Base-by-base conservation (phyloP, 1,140 invertebrate species). In the Diabrotica virgifera region DNA sequence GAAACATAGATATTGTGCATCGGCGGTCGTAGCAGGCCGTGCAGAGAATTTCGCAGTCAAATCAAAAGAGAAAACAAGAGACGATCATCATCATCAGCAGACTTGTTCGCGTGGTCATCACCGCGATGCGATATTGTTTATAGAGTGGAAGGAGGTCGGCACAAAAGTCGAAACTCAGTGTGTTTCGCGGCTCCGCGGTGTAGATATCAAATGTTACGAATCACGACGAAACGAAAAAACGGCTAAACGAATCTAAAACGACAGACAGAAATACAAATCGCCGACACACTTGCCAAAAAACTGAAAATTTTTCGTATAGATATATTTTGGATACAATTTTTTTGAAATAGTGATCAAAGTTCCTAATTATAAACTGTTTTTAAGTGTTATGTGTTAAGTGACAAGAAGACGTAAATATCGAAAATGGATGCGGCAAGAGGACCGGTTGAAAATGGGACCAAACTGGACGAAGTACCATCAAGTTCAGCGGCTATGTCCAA, bases 401-500 rank as follows among this genome's bases (percentile, higher is more conserved):
- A 46, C 8, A 46, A 46, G n/a, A 46, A 46, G n/a, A 46, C 8
- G 6, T 10, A 10, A 46, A 46, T 46, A 46, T 50, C 6, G 5
- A 54, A 38, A 11, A 70, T 70, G 68, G 68, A 70, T 66, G 58
- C 60, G 51, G 57, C 62, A 46, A 70, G 64, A 24, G 46, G 51
- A 60, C 59, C 65, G 9, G 62, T 66, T 50, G 66, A 72, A 57
- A 68, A 69, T 60, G 70, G 62, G 46, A 52, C 35, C 14, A 52
- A 11, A 52, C 38, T 60, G n/a, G 65, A 64, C 6, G 67, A 70
- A n/a, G 37, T 66, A 14, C 59, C 64, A 51, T 68, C 70, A 12
- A 60, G 65, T 51, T 72, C 72, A 53, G 58, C 72, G 8, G 71
- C 76, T 12, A 76, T 78, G 75, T 68, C 76, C 14, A 79, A 81